These are phyloP conservation scores for Palythoa heliodiscus DNA, from an alignment of 92 coral and sea anemone species.

Conservation along the genomic window DNA sequence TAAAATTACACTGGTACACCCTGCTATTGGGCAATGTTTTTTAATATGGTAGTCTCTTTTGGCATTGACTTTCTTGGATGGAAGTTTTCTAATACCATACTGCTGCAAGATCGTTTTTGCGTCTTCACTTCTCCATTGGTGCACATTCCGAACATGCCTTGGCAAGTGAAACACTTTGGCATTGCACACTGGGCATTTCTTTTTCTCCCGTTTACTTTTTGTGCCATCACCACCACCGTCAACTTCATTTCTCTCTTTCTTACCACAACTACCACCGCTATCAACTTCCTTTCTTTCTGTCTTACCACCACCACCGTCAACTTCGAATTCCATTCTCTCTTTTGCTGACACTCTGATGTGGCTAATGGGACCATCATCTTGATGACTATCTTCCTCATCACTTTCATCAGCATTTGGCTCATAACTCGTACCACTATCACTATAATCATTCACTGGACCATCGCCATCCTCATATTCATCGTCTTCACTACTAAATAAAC, in stretches of 20 bases:
- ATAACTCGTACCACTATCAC: conserved; percentile 2
- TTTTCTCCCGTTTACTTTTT: conserved; percentile 8
- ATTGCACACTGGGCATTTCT: conserved; percentile 24
- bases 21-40: background rate
- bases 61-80: background rate
- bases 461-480: conserved; percentile 1
- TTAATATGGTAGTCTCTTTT: conserved; percentile 1
- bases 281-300: background rate
- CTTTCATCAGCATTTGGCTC: background rate
- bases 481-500: background rate
- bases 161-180: conserved; percentile 17
- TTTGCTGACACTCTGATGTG: background rate
- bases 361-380: background rate
- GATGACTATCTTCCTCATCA: background rate
- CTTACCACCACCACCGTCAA: background rate
- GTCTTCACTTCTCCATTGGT: background rate
- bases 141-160: background rate
- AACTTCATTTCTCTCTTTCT: background rate
- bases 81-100: background rate
- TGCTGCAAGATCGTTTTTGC: conserved; percentile 1
- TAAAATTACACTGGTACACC: background rate
- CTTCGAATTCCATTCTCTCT: background rate
- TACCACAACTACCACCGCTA: background rate
- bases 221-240: background rate
- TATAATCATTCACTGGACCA: background rate